A percentile compares a stretch with the other conserved stretches of the same genome.
phyloP scores from a whole-genome alignment of 2,888 invertebrate species.

The Drosophila yooni region DNA sequence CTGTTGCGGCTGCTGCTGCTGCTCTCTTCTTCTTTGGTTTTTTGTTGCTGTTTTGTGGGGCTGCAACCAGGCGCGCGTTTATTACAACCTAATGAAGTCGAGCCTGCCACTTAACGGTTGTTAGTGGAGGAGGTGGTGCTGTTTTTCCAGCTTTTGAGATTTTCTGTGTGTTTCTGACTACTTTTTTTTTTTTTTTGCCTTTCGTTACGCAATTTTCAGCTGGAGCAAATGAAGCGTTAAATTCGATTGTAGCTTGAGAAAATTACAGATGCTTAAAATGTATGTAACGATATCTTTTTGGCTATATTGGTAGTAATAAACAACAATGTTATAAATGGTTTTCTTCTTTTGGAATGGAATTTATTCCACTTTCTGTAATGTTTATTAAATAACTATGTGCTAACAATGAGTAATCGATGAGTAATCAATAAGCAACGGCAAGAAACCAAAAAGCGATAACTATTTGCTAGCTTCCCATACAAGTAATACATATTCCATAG shows the following conservation, averaged over 20 bases:
- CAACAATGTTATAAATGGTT: not conserved
- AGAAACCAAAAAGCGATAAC: not conserved
- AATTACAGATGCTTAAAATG: constrained; percentile 13
- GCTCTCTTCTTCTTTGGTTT: not conserved
- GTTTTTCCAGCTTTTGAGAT: constrained; percentile 32
- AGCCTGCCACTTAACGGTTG: constrained; percentile 79
- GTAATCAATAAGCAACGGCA: not conserved
- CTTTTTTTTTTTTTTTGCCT: constrained; percentile 9
- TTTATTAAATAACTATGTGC: not conserved
- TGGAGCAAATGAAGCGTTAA: constrained; percentile 64
- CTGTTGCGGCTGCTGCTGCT: constrained; percentile 5
- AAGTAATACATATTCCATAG: not conserved
- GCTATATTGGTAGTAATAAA: not conserved
- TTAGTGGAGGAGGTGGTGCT: constrained; percentile 41
- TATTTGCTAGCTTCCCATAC: not conserved
- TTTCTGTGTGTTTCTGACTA: constrained; percentile 1
- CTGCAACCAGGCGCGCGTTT: constrained; percentile 75
- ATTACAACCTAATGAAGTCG: constrained; percentile 81
- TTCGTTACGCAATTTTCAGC: constrained; percentile 61
- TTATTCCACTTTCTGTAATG: not conserved
- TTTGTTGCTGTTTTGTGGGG: constrained; percentile 53
- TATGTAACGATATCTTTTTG: not conserved
- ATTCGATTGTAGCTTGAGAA: constrained; percentile 22
- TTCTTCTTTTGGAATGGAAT: not conserved
- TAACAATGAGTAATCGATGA: not conserved